Conservation (phyloP, 2,888 invertebrate species). For the Patella pellucida region DNA sequence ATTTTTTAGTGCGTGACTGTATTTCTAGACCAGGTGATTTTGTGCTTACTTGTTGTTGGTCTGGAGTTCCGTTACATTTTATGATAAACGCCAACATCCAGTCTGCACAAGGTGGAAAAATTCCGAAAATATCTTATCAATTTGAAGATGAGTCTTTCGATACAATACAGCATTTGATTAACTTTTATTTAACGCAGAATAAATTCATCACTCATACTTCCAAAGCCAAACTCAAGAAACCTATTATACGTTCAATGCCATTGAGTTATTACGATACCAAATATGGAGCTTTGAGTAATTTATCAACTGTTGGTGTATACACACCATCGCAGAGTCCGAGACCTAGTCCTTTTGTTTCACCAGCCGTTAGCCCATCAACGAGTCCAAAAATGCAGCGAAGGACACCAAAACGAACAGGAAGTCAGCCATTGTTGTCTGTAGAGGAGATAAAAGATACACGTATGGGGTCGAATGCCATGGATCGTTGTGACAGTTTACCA, state of each 20-base stretch:
- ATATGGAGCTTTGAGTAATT: slow-evolving; percentile 47
- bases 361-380: slow-evolving; percentile 45
- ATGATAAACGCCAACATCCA: slow-evolving; percentile 81
- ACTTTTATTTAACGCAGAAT: slow-evolving; percentile 91
- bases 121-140: slow-evolving; percentile 82
- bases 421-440: slow-evolving; percentile 59
- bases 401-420: slow-evolving; percentile 54
- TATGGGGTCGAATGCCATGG: slow-evolving; percentile 38
- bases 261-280: slow-evolving; percentile 62
- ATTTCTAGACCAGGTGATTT: slow-evolving; percentile 93
- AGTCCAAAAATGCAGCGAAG: slow-evolving; percentile 49
- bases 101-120: slow-evolving; percentile 45
- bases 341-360: slow-evolving; percentile 44
- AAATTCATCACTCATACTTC: slow-evolving; percentile 90
- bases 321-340: slow-evolving; percentile 46
- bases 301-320: slow-evolving; percentile 35
- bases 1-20: slow-evolving; percentile 93
- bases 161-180: slow-evolving; percentile 92
- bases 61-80: slow-evolving; percentile 87
- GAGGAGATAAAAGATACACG: slow-evolving; percentile 34
- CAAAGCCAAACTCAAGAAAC: slow-evolving; percentile 88
- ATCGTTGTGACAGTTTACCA: slow-evolving; percentile 72
- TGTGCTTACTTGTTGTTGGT: slow-evolving; percentile 90
- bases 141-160: slow-evolving; percentile 95
- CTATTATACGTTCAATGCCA: slow-evolving; percentile 81